These are phyloP conservation scores for Sardinella longiceps DNA, from an alignment of 2,797 vertebrate genomes.

Conservation along the genomic window DNA sequence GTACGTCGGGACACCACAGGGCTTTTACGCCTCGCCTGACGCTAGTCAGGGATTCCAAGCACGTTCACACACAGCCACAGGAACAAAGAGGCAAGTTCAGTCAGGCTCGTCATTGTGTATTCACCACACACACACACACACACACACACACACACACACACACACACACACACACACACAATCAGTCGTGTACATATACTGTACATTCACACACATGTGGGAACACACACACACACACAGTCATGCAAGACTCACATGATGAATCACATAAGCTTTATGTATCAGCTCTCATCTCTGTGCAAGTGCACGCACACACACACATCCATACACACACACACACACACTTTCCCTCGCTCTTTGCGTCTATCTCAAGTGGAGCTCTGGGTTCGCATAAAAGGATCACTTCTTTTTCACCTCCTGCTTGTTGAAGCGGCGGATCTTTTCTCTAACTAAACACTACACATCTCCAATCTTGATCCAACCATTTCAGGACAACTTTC, in stretches of 20 bases:
- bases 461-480: neutral
- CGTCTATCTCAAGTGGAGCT: neutral
- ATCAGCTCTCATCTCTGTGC: too few relatives aligned
- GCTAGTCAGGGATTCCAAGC: neutral
- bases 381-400: neutral
- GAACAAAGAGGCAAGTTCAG: conserved; percentile 38
- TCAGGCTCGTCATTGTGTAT: conserved; percentile 32
- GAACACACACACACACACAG: neutral
- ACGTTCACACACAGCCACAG: neutral
- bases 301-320: neutral
- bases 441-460: neutral
- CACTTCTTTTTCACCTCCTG: neutral
- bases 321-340: neutral
- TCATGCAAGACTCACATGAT: neutral
- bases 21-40: neutral
- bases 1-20: neutral
- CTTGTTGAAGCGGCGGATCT: neutral
- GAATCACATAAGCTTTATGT: too few relatives aligned
- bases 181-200: neutral
- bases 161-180: neutral
- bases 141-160: neutral
- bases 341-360: neutral
- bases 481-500: neutral
- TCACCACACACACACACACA: conserved; percentile 33
- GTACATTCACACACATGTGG: too few relatives aligned